phyloP scores from a whole-genome alignment of 2,113 vertebrate species.

The Himantopus leucocephalus region DNA sequence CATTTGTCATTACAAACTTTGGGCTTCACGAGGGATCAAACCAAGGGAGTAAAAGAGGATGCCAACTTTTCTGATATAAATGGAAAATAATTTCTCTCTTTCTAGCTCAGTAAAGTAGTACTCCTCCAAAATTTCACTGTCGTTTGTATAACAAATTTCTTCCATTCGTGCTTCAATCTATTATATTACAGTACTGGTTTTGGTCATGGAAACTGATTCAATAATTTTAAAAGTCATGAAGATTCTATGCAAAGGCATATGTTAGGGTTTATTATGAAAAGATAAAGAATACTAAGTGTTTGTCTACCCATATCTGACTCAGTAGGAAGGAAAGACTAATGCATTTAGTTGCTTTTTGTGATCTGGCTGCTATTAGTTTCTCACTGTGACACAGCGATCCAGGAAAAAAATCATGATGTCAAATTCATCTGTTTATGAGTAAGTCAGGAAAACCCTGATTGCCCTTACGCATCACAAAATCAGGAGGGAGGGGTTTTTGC shows the following conservation, averaged over 20 bases:
- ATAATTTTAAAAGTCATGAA: not conserved
- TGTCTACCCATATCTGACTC: not conserved
- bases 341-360: not conserved
- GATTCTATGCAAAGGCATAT: not conserved
- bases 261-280: not conserved
- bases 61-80: not conserved
- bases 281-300: not conserved
- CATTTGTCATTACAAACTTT: not conserved
- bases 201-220: not conserved
- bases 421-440: not conserved
- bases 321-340: not conserved
- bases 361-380: not conserved
- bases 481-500: accelerated
- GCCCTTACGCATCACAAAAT: not conserved
- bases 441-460: not conserved
- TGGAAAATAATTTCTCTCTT: not conserved
- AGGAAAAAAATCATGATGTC: not conserved
- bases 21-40: not conserved
- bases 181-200: not conserved
- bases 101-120: not conserved
- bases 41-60: not conserved
- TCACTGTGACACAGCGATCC: not conserved
- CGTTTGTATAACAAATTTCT: not conserved
- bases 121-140: not conserved
- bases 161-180: not conserved